phyloP scores from a whole-genome alignment of 2,113 vertebrate genomes.

The Morone chrysops region DNA sequence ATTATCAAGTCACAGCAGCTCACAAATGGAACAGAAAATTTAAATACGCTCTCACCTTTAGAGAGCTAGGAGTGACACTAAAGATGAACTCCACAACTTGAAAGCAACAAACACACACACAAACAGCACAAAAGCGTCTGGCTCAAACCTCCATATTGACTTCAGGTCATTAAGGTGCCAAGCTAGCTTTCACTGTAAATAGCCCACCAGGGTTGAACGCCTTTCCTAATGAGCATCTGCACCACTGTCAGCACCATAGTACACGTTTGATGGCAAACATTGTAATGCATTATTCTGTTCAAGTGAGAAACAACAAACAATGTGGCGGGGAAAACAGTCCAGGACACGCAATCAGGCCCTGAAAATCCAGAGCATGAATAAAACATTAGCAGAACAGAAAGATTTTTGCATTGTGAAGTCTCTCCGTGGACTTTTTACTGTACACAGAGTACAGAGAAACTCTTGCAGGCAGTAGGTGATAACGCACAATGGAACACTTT shows the following conservation, averaged over 20 bases:
- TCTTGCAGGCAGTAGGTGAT: conserved; percentile 40
- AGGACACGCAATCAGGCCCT: conserved; percentile 52
- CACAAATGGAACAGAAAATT: conserved; percentile 51
- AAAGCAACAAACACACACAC: conserved; percentile 14
- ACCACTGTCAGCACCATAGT: conserved; percentile 35
- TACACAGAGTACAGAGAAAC: conserved; percentile 29
- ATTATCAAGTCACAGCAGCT: conserved; percentile 50
- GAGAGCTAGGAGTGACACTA: neutral
- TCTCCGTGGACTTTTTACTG: conserved; percentile 51
- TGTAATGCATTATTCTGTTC: conserved; percentile 72
- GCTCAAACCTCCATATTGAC: conserved; percentile 41
- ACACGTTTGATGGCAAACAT: conserved; percentile 66
- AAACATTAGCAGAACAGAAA: conserved; percentile 63
- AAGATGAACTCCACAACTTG: conserved; percentile 28
- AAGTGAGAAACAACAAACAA: conserved; percentile 70
- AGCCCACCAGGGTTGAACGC: conserved; percentile 51
- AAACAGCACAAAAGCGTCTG: conserved; percentile 29
- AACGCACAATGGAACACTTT: conserved; percentile 52
- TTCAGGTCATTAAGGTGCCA: conserved; percentile 53
- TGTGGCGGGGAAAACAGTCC: neutral
- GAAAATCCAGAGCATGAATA: conserved; percentile 67
- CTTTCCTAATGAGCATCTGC: conserved; percentile 72
- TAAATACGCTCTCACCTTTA: conserved; percentile 16
- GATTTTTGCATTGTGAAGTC: conserved; percentile 37
- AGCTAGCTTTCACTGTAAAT: conserved; percentile 53